Base-by-base conservation (phyloP, 2,113 vertebrate genomes). In the Petrocephalus zakoni region DNA sequence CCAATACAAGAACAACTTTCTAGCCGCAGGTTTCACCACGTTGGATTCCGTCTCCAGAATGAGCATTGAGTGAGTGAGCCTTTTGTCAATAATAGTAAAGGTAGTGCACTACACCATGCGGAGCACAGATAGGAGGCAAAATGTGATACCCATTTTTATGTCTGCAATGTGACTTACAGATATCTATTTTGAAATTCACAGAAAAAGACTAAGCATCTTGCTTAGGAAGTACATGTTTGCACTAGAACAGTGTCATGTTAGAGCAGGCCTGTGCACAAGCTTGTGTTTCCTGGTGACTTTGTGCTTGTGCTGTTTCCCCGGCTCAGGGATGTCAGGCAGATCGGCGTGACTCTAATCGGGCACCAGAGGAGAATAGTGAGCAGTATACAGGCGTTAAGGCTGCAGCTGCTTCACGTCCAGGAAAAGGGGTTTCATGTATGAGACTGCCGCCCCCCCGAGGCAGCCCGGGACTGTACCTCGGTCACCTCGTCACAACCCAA, bases 361-460 rank as follows among this genome's bases (percentile, higher is more conserved):
- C 98, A 99, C 93, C 98, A 99, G 96, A 97, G 97, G 95, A 94
- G 97, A 93, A 98, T 99, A 96, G 95, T 97, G 95, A 99, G 97
- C 97, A 98, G 98, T 93, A 96, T 98, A 95, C 97, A 99, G 95
- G 98, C 97, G 92, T 96, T 99, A 93, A 96, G 97, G 92, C 96
- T 98, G 91, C 98, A 98, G 91, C 95, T 98, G 92, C 95, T 98
- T 94, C 97, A 99, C 94, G 96, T 98, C 97, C 98, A 98, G 92
- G 97, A 98, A 94, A 98, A 98, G 94, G 97, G 98, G 94, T 99
- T 97, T 95, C 97, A 98, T 93, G 97, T 98, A 97, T 98, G 97
- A 99, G 96, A 95, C 92, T 94, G 90, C 52, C n/a, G n/a, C n/a
- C n/a, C n/a, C n/a, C 37, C 87, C 90, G 87, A 92, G 95, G 92